phyloP scores from a whole-genome alignment of 2,888 invertebrate species.

The Acheta domesticus region DNA sequence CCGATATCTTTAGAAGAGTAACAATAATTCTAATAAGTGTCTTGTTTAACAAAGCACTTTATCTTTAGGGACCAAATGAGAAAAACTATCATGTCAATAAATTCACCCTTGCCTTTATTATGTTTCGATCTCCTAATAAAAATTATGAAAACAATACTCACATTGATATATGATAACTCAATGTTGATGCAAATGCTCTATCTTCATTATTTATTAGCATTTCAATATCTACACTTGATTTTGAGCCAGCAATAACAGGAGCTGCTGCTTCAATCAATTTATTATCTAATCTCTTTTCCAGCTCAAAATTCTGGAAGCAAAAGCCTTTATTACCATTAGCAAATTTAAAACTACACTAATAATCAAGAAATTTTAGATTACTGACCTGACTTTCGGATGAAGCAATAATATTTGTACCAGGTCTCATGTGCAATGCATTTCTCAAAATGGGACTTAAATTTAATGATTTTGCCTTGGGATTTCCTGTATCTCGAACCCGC shows the following conservation, averaged over 20 bases:
- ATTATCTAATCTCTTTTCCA: slow-evolving; percentile 80
- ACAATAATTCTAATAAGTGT: too few species aligned
- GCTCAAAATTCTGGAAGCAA: slow-evolving; percentile 68
- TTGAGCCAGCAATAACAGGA: slow-evolving; percentile 70
- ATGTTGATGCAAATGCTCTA: slow-evolving; percentile 87
- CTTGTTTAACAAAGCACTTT: too few species aligned
- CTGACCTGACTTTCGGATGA: slow-evolving; percentile 74
- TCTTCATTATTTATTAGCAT: slow-evolving; percentile 87
- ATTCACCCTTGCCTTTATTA: too few species aligned
- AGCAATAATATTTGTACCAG: slow-evolving; percentile 84
- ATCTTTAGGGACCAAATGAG: too few species aligned
- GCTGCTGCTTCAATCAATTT: slow-evolving; percentile 68
- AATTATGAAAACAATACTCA: slow-evolving; percentile 49
- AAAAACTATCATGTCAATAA: too few species aligned
- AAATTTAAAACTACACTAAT: too few species aligned
- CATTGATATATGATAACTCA: slow-evolving; percentile 94
- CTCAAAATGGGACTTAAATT: slow-evolving; percentile 82
- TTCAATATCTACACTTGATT: slow-evolving; percentile 64
- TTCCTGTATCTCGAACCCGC: slow-evolving; percentile 67
- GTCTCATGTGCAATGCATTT: slow-evolving; percentile 85
- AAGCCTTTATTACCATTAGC: not conserved
- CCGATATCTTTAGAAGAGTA: too few species aligned
- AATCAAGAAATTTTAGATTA: not conserved
- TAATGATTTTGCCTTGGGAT: slow-evolving; percentile 77
- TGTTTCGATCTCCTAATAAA: too few species aligned